Evolutionary conservation across 2,113 vertebrate species (phyloP), one percentile per base, ranked within the genome.

Genomic region (Mus spicilegus): DNA sequence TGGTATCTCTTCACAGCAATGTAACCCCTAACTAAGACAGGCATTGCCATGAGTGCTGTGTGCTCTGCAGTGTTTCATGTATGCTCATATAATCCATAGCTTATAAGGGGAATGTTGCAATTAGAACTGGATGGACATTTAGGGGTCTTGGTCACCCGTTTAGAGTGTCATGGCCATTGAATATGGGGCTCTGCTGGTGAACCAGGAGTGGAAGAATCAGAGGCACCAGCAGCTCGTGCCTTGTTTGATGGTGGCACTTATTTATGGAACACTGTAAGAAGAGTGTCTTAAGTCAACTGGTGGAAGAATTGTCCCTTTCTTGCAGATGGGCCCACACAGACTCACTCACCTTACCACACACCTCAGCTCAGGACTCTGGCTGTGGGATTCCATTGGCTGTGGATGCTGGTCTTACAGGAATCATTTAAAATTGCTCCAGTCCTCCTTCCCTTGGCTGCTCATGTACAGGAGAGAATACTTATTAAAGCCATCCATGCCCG

Each of bases 401-500:
- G 73, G 16, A 42, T 13, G 81, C 91, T 49, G 26, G 88, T 56
- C 85, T 93, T 93, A 93, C 14, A 91, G 80, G 65, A 90, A 46
- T 12, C 58, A 63, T 65, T 90, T 80, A 70, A 76, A 96, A 69
- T 93, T 63, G 89, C 72, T 67, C 90, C n/a, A 96, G 91, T 75
- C 51, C 54, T 80, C 9, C 49, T 17, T 72, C 39, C 30, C 56
- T 85, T 87, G 88, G 67, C 46, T 91, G 51, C 49, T 80, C 81
- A 42, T 75, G 54, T 42, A 90, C 77, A 0, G 0, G 69, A 87
- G 90, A 61, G 70, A 33, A 72, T 3, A 2, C 82, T 93, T 72
- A 93, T 95, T 93, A 95, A 97, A 94, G 70, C 63, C 95, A 88
- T 81, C 76, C 65, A 42, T 89, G 89, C 86, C 96, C 93, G 82